These are phyloP conservation scores for Zaprionus tsacasi DNA, from an alignment of 1,140 invertebrate genomes.

Conservation along the genomic window DNA sequence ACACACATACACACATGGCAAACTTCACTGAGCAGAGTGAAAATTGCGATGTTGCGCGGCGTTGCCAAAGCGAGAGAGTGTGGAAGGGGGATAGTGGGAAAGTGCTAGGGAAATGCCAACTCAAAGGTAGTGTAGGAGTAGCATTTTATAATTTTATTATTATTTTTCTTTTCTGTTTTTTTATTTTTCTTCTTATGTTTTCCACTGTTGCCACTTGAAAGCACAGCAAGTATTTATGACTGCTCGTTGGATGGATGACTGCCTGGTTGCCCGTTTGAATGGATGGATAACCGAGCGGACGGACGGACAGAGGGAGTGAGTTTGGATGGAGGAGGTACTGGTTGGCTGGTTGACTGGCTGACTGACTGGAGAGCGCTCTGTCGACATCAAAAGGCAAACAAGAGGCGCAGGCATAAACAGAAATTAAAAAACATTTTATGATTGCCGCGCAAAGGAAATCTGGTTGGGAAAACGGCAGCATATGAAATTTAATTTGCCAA, in stretches of 20 bases:
- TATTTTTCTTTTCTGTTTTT: constrained; percentile 37
- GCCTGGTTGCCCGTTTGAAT: constrained; percentile 30
- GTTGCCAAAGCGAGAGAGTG: not conserved
- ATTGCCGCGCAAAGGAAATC: constrained; percentile 59
- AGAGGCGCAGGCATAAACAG: constrained; percentile 24
- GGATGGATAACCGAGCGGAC: constrained; percentile 37
- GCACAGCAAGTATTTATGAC: constrained; percentile 80
- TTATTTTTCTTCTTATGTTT: constrained; percentile 21
- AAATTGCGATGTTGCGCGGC: constrained; percentile 26
- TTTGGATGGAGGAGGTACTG: constrained; percentile 33
- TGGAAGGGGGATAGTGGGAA: not conserved
- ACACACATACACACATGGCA: constrained; percentile 39
- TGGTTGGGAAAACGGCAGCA: constrained; percentile 33
- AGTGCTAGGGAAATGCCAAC: constrained; percentile 37
- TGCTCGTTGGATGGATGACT: constrained; percentile 55
- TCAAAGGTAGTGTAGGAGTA: constrained; percentile 69
- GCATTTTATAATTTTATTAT: constrained; percentile 69
- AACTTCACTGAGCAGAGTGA: constrained; percentile 31
- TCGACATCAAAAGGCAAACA: constrained; percentile 71
- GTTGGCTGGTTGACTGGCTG: constrained; percentile 18
- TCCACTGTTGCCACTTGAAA: constrained; percentile 73
- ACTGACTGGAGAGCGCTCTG: constrained; percentile 27
- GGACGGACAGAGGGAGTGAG: constrained; percentile 38
- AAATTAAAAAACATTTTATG: constrained; percentile 55
- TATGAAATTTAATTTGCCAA: constrained; percentile 68